Conservation (phyloP, 2,113 vertebrate species). For the Pyxicephalus adspersus region DNA sequence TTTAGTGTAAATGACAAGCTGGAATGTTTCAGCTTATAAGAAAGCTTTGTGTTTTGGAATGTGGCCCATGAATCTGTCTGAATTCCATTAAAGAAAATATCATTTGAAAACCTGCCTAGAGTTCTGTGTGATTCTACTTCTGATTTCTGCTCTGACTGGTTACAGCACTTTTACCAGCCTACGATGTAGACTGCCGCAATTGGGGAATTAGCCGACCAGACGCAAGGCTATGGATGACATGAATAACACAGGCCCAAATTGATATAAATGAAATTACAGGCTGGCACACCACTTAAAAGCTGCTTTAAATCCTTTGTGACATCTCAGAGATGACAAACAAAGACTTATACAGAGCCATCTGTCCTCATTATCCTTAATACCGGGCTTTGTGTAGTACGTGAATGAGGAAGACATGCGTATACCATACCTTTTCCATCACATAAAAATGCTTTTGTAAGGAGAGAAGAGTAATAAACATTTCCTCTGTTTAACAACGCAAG, state of each 20-base stretch:
- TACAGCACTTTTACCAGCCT: conserved; percentile 11
- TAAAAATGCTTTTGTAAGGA: conserved; percentile 6
- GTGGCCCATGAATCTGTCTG: conserved; percentile 26
- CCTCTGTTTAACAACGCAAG: conserved; percentile 25
- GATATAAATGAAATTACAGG: conserved; percentile 52
- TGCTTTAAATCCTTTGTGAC: conserved; percentile 49
- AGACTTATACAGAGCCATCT: conserved; percentile 32
- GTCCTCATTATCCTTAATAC: conserved; percentile 46
- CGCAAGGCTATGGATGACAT: conserved; percentile 38
- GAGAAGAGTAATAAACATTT: conserved; percentile 8
- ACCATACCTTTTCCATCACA: conserved; percentile 34
- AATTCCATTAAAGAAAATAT: conserved; percentile 46
- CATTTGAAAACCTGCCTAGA: conserved; percentile 32
- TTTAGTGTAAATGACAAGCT: conserved; percentile 13
- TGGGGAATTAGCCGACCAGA: conserved; percentile 38
- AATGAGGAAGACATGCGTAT: conserved; percentile 25
- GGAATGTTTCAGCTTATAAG: not conserved
- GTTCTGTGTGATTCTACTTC: not conserved
- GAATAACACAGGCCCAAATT: conserved; percentile 45
- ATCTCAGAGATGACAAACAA: conserved; percentile 48
- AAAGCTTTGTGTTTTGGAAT: conserved; percentile 15
- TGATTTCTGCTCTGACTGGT: conserved; percentile 18
- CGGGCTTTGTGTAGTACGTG: conserved; percentile 8
- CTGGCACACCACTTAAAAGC: conserved; percentile 33
- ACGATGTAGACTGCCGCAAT: not conserved